Evolutionary conservation across 2,888 invertebrate species (phyloP).

Genomic region (Parnassius glacialis): DNA sequence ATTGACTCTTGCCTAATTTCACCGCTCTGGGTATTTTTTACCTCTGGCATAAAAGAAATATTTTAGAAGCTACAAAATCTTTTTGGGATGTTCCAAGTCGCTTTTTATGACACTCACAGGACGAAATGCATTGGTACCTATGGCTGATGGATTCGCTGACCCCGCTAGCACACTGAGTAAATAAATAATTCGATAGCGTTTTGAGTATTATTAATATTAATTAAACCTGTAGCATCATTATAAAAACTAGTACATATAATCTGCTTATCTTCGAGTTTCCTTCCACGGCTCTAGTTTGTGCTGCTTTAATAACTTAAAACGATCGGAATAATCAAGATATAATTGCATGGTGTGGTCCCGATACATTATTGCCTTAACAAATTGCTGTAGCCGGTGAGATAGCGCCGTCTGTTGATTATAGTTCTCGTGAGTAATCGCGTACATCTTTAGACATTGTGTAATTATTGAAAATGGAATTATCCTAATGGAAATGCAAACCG

Average conservation of each 20-base stretch:
- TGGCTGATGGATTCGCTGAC: too few relatives aligned
- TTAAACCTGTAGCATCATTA: constrained; percentile 15
- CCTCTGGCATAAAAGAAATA: too few relatives aligned
- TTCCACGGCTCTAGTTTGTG: constrained; percentile 31
- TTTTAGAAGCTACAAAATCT: too few relatives aligned
- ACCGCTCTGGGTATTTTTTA: too few relatives aligned
- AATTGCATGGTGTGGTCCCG: constrained; percentile 61
- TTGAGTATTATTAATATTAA: not conserved
- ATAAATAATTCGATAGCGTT: too few relatives aligned
- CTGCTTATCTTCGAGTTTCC: constrained; percentile 24
- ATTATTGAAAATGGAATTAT: constrained; percentile 10
- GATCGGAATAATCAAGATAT: constrained; percentile 56
- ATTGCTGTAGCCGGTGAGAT: constrained; percentile 48
- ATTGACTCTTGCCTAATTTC: too few relatives aligned
- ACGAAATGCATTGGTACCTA: too few relatives aligned
- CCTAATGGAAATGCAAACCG: too few relatives aligned
- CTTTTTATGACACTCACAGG: too few relatives aligned
- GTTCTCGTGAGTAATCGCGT: constrained; percentile 35
- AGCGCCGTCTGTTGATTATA: constrained; percentile 41
- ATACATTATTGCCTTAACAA: constrained; percentile 53
- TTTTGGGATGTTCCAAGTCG: too few relatives aligned
- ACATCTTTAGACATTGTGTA: constrained; percentile 22
- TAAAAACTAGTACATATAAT: constrained; percentile 25
- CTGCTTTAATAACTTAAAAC: constrained; percentile 33
- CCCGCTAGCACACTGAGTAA: too few relatives aligned